A percentile compares a stretch with the other conserved stretches of the same genome.
These are phyloP conservation scores for Boulengerochromis microlepis DNA, from an alignment of 2,113 vertebrate genomes.

Conservation along the genomic window DNA sequence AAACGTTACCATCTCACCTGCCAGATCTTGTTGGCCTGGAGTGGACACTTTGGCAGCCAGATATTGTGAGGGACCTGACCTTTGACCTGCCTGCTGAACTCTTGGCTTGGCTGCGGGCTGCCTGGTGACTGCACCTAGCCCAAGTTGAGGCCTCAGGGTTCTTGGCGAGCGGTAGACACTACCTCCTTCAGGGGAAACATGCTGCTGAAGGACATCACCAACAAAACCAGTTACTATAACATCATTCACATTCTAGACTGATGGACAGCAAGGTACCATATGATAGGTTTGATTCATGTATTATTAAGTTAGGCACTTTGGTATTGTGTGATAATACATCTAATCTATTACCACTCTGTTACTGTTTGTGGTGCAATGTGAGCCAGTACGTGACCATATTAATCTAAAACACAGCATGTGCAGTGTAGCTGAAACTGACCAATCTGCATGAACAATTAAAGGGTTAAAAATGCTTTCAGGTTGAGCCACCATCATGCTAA, in stretches of 20 bases:
- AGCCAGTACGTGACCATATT: neutral
- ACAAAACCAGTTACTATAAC: neutral
- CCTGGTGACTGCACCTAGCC: constrained; percentile 83
- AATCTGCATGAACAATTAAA: neutral
- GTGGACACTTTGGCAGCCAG: constrained; percentile 58
- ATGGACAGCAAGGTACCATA: neutral
- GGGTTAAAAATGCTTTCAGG: neutral
- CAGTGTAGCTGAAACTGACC: neutral
- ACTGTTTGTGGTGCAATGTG: neutral
- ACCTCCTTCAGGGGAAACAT: constrained; percentile 48
- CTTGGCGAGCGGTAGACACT: constrained; percentile 82
- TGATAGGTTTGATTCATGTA: neutral
- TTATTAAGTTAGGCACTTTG: neutral
- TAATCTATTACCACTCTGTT: neutral
- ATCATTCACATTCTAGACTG: neutral
- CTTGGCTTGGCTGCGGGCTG: constrained; percentile 82
- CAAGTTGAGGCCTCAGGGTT: constrained; percentile 86
- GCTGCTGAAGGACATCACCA: neutral
- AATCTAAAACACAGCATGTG: neutral
- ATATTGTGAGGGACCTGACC: constrained; percentile 69
- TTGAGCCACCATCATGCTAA: neutral
- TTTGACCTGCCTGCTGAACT: constrained; percentile 79
- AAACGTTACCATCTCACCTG: constrained; percentile 71
- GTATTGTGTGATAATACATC: neutral
- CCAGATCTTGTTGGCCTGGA: constrained; percentile 69